A percentile compares a stretch with the other conserved stretches of the same genome.
These are phyloP conservation scores for Spilarctia lutea DNA, from an alignment of 2,888 invertebrate genomes.

Conservation along the genomic window DNA sequence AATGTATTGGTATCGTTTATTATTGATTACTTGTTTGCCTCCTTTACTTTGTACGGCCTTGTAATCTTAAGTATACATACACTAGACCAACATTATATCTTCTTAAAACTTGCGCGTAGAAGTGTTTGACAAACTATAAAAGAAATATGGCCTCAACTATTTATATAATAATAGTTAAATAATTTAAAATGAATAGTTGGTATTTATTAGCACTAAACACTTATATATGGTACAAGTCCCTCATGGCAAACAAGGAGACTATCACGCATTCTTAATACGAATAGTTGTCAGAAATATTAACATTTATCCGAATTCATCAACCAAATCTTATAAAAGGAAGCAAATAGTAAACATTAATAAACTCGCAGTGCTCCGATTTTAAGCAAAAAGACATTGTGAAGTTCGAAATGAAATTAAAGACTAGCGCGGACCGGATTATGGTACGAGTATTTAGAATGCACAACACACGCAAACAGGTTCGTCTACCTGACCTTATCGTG, in stretches of 20 bases:
- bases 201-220: not conserved
- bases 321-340: not conserved
- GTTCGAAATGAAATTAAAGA: not conserved
- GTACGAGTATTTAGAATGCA: conserved; percentile 27
- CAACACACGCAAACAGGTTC: conserved; percentile 38
- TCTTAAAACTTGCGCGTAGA: too few relatives aligned
- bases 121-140: too few relatives aligned
- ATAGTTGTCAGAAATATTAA: too few relatives aligned
- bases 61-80: too few relatives aligned
- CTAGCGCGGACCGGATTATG: conserved; percentile 20
- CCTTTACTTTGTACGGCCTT: not conserved
- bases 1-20: not conserved
- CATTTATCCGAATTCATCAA: not conserved
- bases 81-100: too few relatives aligned
- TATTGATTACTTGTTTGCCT: not conserved
- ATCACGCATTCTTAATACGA: not conserved
- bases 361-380: not conserved
- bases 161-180: too few relatives aligned
- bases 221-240: not conserved
- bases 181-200: not conserved
- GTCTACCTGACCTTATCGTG: conserved; percentile 33
- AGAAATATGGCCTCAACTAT: too few relatives aligned
- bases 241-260: not conserved
- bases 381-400: not conserved
- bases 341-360: too few relatives aligned